Evolutionary conservation across 2,888 invertebrate species (phyloP).

Genomic region (Sepiola atlantica): DNA sequence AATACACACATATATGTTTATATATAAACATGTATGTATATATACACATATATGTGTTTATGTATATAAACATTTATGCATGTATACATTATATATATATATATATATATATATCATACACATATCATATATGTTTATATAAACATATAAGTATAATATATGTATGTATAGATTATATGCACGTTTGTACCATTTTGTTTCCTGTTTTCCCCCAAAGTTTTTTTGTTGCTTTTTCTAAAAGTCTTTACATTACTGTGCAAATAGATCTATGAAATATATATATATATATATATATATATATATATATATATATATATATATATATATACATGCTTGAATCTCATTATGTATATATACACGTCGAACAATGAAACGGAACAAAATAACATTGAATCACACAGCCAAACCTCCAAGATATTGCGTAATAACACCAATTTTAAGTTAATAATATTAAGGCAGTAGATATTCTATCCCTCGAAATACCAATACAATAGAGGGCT

Average conservation of each 20-base stretch:
- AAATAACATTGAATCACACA: not conserved
- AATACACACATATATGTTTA: not conserved
- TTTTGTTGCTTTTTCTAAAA: not conserved
- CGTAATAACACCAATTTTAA: constrained; percentile 32
- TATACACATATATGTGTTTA: too few relatives aligned
- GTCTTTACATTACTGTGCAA: not conserved
- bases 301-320: constrained; percentile 34
- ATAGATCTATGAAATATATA: constrained; percentile 35
- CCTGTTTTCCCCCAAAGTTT: not conserved
- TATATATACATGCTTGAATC: not conserved
- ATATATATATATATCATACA: too few relatives aligned
- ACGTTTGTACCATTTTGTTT: not conserved
- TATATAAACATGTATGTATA: not conserved
- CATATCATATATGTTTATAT: not conserved
- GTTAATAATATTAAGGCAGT: constrained; percentile 1
- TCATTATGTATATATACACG: constrained; percentile 35
- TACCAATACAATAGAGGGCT: not conserved
- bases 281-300: constrained; percentile 38
- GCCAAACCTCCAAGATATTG: constrained; percentile 32
- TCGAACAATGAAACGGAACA: constrained; percentile 16
- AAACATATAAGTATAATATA: not conserved
- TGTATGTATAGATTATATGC: constrained; percentile 36
- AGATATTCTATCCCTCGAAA: not conserved
- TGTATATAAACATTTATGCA: too few relatives aligned
- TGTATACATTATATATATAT: too few relatives aligned